Evolutionary conservation across 2,888 invertebrate genomes (phyloP).

Genomic region (Microplitis deprimator): DNA sequence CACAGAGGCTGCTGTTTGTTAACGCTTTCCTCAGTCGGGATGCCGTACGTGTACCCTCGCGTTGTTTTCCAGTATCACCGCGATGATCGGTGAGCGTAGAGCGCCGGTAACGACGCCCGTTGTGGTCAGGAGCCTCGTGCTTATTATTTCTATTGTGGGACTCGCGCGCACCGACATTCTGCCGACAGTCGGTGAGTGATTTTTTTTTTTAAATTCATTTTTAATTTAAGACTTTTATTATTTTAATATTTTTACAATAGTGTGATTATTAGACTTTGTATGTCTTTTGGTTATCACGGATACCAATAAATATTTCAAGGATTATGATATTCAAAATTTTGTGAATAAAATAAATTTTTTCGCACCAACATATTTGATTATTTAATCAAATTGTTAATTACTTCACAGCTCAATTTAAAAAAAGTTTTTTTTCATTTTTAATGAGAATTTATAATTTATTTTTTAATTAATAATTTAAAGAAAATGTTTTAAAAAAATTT

Average conservation of each 20-base stretch:
- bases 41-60: conserved; percentile 68
- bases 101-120: conserved; percentile 51
- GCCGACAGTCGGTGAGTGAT: conserved; percentile 59
- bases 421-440: too few relatives aligned
- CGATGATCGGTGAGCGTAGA: conserved; percentile 64
- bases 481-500: not conserved
- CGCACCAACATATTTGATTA: too few relatives aligned
- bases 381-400: too few relatives aligned
- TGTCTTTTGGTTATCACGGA: not conserved
- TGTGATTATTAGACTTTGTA: not conserved
- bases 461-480: too few relatives aligned
- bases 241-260: conserved; percentile 2
- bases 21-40: conserved; percentile 68
- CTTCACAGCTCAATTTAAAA: too few relatives aligned
- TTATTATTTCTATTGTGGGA: conserved; percentile 51
- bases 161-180: conserved; percentile 55
- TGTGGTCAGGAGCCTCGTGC: conserved; percentile 41
- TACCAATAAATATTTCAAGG: not conserved
- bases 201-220: conserved; percentile 10
- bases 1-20: conserved; percentile 20
- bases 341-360: not conserved
- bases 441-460: too few relatives aligned
- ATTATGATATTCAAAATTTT: not conserved
- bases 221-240: not conserved
- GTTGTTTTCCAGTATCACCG: conserved; percentile 57